Evolutionary conservation across 2,113 vertebrate genomes (phyloP).

Genomic region (Amia ocellicauda): DNA sequence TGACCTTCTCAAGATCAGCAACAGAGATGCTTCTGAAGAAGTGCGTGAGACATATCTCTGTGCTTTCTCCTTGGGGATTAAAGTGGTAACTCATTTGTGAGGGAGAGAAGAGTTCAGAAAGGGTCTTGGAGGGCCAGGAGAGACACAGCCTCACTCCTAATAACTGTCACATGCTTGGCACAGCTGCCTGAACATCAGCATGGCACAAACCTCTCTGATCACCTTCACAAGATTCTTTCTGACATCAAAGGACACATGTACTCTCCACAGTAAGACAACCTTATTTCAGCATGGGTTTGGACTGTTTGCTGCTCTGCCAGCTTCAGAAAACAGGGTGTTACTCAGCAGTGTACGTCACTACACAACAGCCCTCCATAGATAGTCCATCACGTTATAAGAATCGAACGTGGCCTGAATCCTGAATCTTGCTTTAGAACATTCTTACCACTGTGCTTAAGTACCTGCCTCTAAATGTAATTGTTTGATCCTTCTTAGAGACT

Average conservation of each 20-base stretch:
- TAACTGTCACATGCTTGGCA: not conserved
- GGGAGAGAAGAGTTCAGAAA: not conserved
- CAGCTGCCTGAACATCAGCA: not conserved
- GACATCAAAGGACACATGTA: not conserved
- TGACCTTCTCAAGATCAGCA: not conserved
- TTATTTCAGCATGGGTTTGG: not conserved
- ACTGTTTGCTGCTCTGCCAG: not conserved
- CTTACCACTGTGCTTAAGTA: no score
- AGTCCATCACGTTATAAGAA: no score
- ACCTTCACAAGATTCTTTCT: not conserved
- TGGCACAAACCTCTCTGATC: not conserved
- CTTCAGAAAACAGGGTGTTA: not conserved
- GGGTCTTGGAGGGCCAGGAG: not conserved
- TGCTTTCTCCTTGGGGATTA: not conserved
- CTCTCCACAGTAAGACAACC: not conserved
- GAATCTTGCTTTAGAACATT: no score
- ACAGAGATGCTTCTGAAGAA: no score
- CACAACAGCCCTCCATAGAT: no score
- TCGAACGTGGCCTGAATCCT: no score
- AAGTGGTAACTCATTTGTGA: not conserved
- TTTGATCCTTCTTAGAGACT: no score
- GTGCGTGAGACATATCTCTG: not conserved
- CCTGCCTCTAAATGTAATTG: no score
- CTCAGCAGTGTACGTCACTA: no score
- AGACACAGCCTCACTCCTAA: not conserved